Percentiles rank a stretch among this genome's conserved stretches.
phyloP scores from a whole-genome alignment of 2,797 vertebrate genomes.

The Micromesistius poutassou region DNA sequence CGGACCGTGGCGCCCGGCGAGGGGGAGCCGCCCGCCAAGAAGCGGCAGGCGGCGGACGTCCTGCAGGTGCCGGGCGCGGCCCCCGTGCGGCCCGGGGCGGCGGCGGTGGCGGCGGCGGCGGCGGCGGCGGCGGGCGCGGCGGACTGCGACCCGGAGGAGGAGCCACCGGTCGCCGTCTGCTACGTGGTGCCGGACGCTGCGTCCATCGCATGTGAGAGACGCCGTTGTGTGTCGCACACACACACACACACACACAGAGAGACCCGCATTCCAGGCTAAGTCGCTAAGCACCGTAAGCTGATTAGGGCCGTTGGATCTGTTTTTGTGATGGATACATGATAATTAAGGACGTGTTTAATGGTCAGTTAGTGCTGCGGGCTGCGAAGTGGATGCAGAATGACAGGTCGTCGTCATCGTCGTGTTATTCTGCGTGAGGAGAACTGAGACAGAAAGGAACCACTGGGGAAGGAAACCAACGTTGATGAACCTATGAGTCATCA shows the following conservation, averaged over 20 bases:
- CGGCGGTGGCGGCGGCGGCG: constrained; percentile 38
- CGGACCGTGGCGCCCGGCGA: constrained; percentile 70
- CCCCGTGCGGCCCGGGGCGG: constrained; percentile 63
- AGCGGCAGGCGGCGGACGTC: constrained; percentile 67
- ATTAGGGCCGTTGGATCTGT: neutral
- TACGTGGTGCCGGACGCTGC: constrained; percentile 75
- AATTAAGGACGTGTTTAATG: neutral
- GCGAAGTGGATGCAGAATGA: neutral
- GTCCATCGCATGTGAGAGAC: constrained; percentile 81
- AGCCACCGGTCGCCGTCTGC: constrained; percentile 77
- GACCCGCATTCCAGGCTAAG: neutral
- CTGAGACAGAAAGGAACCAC: neutral
- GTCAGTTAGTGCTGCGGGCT: neutral
- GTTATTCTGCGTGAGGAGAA: neutral
- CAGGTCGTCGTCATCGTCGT: neutral
- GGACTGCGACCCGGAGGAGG: constrained; percentile 78
- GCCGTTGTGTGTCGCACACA: neutral
- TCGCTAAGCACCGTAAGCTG: neutral
- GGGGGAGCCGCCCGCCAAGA: constrained; percentile 56
- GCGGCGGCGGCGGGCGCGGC: constrained; percentile 32
- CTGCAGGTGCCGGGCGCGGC: constrained; percentile 77
- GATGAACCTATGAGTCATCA: constrained; percentile 37
- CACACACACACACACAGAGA: constrained; percentile 2
- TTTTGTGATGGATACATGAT: neutral
- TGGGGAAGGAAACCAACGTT: constrained; percentile 1